Evolutionary conservation across 2,888 invertebrate species (phyloP).

Genomic region (Lypha dubia): DNA sequence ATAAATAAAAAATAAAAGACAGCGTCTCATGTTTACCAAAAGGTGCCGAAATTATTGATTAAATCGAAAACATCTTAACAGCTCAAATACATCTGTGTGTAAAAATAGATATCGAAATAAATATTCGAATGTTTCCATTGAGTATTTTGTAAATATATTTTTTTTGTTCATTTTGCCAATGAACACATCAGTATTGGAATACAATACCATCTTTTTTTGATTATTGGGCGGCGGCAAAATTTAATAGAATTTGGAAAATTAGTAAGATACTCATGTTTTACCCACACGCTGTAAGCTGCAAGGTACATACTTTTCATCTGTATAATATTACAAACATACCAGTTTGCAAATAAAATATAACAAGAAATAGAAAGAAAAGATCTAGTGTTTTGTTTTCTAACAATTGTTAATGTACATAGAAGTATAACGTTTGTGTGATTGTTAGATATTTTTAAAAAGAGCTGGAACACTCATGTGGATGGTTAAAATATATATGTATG

Average conservation of each 20-base stretch:
- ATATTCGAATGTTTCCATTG: conserved; percentile 27
- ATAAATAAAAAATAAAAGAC: conserved; percentile 38
- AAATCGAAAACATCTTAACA: conserved; percentile 61
- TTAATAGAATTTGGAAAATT: conserved; percentile 62
- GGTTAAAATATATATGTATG: too few species aligned
- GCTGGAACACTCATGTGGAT: neutral
- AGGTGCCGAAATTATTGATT: conserved; percentile 74
- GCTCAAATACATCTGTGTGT: conserved; percentile 25
- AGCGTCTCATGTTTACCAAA: conserved; percentile 73
- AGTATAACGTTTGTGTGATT: conserved; percentile 3
- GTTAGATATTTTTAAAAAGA: neutral
- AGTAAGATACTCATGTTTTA: conserved; percentile 59
- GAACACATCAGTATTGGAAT: conserved; percentile 7
- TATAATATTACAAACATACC: neutral
- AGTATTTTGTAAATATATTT: conserved; percentile 59
- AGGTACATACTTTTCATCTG: conserved; percentile 26
- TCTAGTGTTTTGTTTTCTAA: conserved; percentile 22
- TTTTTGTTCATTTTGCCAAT: conserved; percentile 42
- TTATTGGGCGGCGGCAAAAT: conserved; percentile 63
- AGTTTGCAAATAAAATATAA: conserved; percentile 39
- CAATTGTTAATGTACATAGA: neutral
- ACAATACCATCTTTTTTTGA: conserved; percentile 19
- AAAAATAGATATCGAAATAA: neutral
- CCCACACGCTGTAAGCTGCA: conserved; percentile 67
- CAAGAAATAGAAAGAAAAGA: conserved; percentile 30